These are phyloP conservation scores for Heterodera carotae DNA, from an alignment of 1,140 invertebrate genomes.

Conservation along the genomic window DNA sequence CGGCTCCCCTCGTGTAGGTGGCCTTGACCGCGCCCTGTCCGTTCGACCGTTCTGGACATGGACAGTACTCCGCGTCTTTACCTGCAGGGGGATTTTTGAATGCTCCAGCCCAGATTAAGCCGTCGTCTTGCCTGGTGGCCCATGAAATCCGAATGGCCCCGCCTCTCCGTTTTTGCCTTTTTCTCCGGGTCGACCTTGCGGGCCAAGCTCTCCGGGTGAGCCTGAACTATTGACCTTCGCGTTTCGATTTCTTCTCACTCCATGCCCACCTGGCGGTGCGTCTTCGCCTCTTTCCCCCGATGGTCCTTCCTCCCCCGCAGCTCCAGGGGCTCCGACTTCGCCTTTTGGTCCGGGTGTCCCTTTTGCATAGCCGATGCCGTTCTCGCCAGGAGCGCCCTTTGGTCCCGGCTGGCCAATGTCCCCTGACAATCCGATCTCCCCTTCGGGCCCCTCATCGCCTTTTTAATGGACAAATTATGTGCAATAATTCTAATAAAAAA, in stretches of 20 bases:
- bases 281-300: slow-evolving; percentile 49
- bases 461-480: not conserved
- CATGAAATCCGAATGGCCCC: slow-evolving; percentile 17
- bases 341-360: slow-evolving; percentile 46
- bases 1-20: not conserved
- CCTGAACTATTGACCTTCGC: slow-evolving; percentile 16
- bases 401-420: slow-evolving; percentile 31
- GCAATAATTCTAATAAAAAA: not conserved
- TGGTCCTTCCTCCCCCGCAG: slow-evolving; percentile 38
- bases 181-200: slow-evolving; percentile 38
- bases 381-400: slow-evolving; percentile 36
- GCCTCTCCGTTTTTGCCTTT: slow-evolving; percentile 37
- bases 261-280: slow-evolving; percentile 32
- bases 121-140: slow-evolving; percentile 28
- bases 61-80: slow-evolving; percentile 43
- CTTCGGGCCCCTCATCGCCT: slow-evolving; percentile 34
- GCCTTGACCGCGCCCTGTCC: slow-evolving; percentile 7
- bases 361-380: slow-evolving; percentile 34
- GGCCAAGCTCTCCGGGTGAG: slow-evolving; percentile 35
- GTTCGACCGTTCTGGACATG: slow-evolving; percentile 36
- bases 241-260: not conserved
- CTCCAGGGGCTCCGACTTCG: slow-evolving; percentile 36
- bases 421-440: slow-evolving; percentile 30
- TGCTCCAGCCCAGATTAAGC: not conserved
- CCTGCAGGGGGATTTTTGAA: not conserved